phyloP scores from a whole-genome alignment of 1,140 invertebrate species.

The Acromyrmex charruanus region DNA sequence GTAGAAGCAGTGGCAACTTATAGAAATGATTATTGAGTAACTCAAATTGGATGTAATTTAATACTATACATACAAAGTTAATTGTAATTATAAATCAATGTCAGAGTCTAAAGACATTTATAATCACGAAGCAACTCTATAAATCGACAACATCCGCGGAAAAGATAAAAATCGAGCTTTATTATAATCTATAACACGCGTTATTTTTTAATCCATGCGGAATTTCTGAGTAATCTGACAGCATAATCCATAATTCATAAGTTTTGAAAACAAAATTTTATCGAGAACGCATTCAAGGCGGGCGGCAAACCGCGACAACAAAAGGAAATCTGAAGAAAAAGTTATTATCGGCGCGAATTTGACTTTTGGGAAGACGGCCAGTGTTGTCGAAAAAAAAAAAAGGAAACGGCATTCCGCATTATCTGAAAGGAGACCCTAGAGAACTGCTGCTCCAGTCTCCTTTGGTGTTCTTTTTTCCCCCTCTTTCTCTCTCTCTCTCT shows the following conservation, averaged over 20 bases:
- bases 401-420: slow-evolving; percentile 62
- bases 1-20: no score
- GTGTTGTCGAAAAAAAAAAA: slow-evolving; percentile 60
- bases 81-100: not conserved
- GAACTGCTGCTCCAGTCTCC: slow-evolving; percentile 57
- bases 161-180: not conserved
- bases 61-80: no score
- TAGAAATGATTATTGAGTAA: no score
- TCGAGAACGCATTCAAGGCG: not conserved
- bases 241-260: slow-evolving; percentile 2
- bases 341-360: slow-evolving; percentile 79
- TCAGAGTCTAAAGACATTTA: not conserved
- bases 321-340: slow-evolving; percentile 63
- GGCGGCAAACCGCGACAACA: slow-evolving; percentile 3
- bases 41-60: no score
- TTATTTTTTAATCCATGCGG: not conserved
- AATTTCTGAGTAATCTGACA: slow-evolving; percentile 1
- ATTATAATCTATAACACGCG: not conserved
- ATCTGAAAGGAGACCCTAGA: slow-evolving; percentile 76
- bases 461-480: slow-evolving; percentile 44
- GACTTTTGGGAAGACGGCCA: slow-evolving; percentile 64
- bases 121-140: not conserved
- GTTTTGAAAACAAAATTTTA: slow-evolving; percentile 22
- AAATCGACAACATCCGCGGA: not conserved
- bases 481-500: not conserved